These are phyloP conservation scores for Brevimyrus niger DNA, from an alignment of 2,113 vertebrate species.

Conservation along the genomic window DNA sequence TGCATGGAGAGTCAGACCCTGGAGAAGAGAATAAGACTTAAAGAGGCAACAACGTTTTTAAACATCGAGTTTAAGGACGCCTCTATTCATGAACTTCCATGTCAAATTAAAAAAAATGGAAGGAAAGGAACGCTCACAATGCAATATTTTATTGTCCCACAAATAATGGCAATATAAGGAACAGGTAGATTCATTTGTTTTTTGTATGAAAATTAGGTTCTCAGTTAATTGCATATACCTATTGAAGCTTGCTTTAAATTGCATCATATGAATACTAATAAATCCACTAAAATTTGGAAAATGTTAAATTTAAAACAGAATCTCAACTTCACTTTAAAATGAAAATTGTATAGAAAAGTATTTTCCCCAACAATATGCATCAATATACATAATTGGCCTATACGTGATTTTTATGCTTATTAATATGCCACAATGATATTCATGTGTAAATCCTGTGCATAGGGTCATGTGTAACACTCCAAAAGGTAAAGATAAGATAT, in stretches of 20 bases:
- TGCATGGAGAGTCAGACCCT: slow-evolving; percentile 67
- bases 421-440: background rate
- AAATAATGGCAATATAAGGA: background rate
- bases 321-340: background rate
- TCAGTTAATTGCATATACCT: background rate
- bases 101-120: background rate
- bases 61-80: slow-evolving; percentile 50
- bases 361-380: background rate
- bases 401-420: background rate
- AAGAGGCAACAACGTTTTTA: slow-evolving; percentile 67
- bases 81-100: slow-evolving; percentile 14
- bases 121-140: background rate
- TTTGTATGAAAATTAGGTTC: background rate
- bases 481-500: background rate
- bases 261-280: background rate
- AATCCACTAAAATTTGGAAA: background rate
- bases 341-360: background rate
- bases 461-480: background rate
- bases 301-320: background rate
- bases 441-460: background rate
- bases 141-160: background rate
- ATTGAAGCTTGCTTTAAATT: background rate
- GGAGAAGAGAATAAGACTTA: slow-evolving; percentile 69
- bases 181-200: background rate
- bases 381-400: background rate